Evolutionary conservation across 2,113 vertebrate genomes (phyloP).

Genomic region (Gnathonemus longibarbis): DNA sequence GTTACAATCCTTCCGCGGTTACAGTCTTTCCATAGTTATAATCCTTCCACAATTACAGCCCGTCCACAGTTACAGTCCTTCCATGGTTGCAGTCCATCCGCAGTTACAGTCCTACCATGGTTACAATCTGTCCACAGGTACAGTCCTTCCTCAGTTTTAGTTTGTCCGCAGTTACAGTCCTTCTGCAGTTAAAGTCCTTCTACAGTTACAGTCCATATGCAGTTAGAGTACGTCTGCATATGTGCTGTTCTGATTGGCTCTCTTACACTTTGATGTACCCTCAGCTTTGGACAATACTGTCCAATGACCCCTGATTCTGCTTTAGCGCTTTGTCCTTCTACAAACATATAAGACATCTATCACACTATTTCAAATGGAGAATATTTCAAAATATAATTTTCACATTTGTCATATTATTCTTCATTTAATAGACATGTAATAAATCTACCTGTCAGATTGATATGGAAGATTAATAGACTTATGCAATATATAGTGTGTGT

Average conservation of each 20-base stretch:
- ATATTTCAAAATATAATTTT: neutral
- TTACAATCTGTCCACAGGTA: neutral
- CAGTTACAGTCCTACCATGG: no score
- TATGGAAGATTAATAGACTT: neutral
- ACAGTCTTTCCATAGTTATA: neutral
- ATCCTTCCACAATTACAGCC: no score
- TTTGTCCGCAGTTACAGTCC: neutral
- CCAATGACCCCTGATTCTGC: neutral
- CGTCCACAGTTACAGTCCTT: neutral
- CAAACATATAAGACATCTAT: neutral
- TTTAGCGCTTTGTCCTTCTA: neutral
- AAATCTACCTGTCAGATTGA: neutral
- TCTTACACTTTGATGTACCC: neutral
- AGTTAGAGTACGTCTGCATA: neutral
- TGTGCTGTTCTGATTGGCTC: neutral
- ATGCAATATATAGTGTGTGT: neutral
- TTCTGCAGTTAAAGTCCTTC: neutral
- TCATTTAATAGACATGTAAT: neutral
- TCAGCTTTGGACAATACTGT: neutral
- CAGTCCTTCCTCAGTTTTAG: neutral
- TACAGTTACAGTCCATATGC: neutral
- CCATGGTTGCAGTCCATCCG: fast-evolving
- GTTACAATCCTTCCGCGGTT: neutral
- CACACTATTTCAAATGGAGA: neutral
- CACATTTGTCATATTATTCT: neutral